phyloP scores from a whole-genome alignment of 1,140 invertebrate species.

The Ceratosolen solmsi region DNA sequence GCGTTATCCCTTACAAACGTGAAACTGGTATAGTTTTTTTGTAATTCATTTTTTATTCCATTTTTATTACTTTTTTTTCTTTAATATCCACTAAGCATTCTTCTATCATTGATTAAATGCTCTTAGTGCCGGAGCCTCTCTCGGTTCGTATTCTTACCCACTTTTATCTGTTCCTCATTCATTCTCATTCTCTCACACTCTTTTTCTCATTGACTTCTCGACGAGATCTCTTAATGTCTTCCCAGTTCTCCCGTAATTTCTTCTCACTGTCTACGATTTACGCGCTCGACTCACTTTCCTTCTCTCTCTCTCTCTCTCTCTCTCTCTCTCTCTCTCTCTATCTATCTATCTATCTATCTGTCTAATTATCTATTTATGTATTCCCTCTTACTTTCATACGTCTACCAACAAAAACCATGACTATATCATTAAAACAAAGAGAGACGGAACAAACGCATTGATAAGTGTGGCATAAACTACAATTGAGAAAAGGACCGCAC shows the following conservation, averaged over 20 bases:
- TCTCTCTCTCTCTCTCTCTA: slow-evolving; percentile 15
- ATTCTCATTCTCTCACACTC: slow-evolving; percentile 39
- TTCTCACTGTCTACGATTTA: too few species aligned
- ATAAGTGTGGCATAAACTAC: slow-evolving; percentile 64
- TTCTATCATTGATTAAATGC: slow-evolving; percentile 70
- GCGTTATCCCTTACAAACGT: slow-evolving; percentile 60
- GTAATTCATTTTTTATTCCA: slow-evolving; percentile 49
- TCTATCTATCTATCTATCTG: slow-evolving; percentile 7
- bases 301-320: background rate
- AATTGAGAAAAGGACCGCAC: slow-evolving; percentile 71
- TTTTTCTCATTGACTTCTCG: slow-evolving; percentile 45
- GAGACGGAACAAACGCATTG: background rate
- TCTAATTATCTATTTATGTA: background rate
- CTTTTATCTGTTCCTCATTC: slow-evolving; percentile 15
- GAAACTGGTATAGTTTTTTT: slow-evolving; percentile 58
- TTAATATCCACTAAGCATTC: slow-evolving; percentile 65
- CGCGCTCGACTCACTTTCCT: slow-evolving; percentile 27
- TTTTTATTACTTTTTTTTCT: slow-evolving; percentile 53
- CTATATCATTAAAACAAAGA: slow-evolving; percentile 22
- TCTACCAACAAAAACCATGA: slow-evolving; percentile 41
- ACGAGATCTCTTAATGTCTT: slow-evolving; percentile 46
- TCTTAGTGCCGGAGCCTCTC: slow-evolving; percentile 63
- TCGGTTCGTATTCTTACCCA: slow-evolving; percentile 50
- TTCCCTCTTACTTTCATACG: background rate
- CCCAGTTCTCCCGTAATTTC: background rate